Evolutionary conservation across 2,888 invertebrate species (phyloP), one percentile per base, ranked within the genome.

Genomic region (Hypomecis punctinalis): DNA sequence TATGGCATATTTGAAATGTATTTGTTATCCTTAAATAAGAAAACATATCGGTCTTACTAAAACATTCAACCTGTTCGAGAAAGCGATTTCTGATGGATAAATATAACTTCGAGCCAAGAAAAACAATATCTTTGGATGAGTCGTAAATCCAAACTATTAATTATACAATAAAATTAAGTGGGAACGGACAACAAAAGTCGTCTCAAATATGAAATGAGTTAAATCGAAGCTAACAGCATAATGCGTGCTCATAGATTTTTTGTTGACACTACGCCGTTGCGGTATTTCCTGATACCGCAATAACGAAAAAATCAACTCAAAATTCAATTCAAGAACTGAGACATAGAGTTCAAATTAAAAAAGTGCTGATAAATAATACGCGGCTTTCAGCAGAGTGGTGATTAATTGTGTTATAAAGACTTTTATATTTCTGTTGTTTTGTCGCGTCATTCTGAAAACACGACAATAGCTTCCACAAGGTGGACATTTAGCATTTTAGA

Each of bases 381-480:
- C 70, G 69, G 70, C 73, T 79, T 78, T 77, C 71, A 76, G 79
- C 82, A 84, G 88, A 89, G 81, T 85, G 87, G 88, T 90, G 91
- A 93, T 92, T 91, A 92, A 93, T 92, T 84, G 88, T 85, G 85
- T 85, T 89, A 88, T 91, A 86, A 91, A 89, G 84, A 86, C 80
- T 86, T 89, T 88, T 88, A 88, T 88, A 88, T 86, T 85, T 88
- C 82, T 89, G 86, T 89, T 89, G 82, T 87, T 83, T 80, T 70
- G 84, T 79, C 83, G 81, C 82, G 82, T 84, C 86, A 88, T 86
- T 85, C 86, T 83, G 81, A 83, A 84, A 82, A 76, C 76, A 78
- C 77, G 80, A 82, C 82, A 86, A 81, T 81, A 79, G 81, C 76
- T 78, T 79, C 80, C 80, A 82, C 82, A 76, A 72, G 73, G 73